Conservation (phyloP, 92 coral and sea anemone genomes). For the Parazoanthus darwini region DNA sequence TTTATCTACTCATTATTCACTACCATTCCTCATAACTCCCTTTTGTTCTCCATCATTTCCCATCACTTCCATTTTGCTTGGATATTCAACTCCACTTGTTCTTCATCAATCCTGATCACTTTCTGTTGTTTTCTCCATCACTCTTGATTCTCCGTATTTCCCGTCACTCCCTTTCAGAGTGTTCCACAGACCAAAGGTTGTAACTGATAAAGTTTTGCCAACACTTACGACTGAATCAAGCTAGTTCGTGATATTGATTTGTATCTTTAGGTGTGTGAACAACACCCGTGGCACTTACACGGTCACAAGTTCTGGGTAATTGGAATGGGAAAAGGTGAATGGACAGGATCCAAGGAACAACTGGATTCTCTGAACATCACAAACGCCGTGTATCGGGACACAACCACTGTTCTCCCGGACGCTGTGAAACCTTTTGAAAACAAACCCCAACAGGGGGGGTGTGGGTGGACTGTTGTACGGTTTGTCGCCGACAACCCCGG, state of each 20-base stretch:
- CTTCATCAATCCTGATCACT: too few species aligned
- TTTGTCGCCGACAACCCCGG: constrained; percentile 51
- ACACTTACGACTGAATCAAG: too few species aligned
- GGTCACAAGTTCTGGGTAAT: constrained; percentile 57
- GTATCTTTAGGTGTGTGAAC: constrained; percentile 41
- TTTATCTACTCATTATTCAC: too few species aligned
- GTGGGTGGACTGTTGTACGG: constrained; percentile 43
- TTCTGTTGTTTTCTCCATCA: too few species aligned
- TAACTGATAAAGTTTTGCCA: too few species aligned
- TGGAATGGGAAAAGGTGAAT: constrained; percentile 48
- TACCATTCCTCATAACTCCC: too few species aligned
- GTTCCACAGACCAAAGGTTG: too few species aligned
- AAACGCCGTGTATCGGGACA: constrained; percentile 49
- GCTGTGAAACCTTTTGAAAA: constrained; percentile 34
- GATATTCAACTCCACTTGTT: too few species aligned
- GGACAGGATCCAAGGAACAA: constrained; percentile 43
- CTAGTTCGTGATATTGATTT: neutral
- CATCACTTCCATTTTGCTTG: too few species aligned
- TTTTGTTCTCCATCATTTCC: too few species aligned
- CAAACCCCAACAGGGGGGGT: constrained; percentile 36
- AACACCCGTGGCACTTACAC: constrained; percentile 53
- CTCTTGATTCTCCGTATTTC: too few species aligned
- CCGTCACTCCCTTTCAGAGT: too few species aligned
- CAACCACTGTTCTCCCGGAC: constrained; percentile 46
- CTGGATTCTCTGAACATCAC: constrained; percentile 37